A percentile compares a stretch with the other conserved stretches of the same genome.
Evolutionary conservation across 2,797 vertebrate species (phyloP).

Genomic region (Sebastes minor): DNA sequence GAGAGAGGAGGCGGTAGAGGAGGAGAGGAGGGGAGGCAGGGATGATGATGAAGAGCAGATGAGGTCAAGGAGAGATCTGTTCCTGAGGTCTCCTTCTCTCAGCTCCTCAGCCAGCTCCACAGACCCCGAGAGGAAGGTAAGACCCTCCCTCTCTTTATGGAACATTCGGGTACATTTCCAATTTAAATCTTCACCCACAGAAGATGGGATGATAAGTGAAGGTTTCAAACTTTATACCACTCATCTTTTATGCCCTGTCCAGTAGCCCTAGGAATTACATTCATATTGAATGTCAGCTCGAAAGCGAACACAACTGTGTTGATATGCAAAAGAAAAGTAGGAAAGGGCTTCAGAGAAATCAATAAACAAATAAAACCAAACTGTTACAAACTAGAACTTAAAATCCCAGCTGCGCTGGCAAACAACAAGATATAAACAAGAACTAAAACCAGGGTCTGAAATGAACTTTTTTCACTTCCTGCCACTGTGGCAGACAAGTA

Average conservation of each 20-base stretch:
- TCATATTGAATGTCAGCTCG: not conserved
- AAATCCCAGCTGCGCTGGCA: no score
- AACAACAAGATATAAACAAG: no score
- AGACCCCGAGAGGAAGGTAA: constrained; percentile 62
- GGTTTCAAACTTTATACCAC: no score
- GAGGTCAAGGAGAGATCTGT: constrained; percentile 37
- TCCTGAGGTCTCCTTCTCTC: constrained; percentile 51
- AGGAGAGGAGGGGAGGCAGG: not conserved
- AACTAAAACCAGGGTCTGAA: no score
- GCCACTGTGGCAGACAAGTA: no score
- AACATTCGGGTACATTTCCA: not conserved
- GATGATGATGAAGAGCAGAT: constrained; percentile 46
- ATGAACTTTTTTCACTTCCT: no score
- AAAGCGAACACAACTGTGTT: no score
- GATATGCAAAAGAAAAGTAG: no score
- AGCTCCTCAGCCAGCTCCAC: constrained; percentile 64
- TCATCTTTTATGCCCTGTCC: not conserved
- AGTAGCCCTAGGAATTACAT: not conserved
- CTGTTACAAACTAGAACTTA: no score
- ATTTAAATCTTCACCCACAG: not conserved
- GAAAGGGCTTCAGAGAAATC: not conserved
- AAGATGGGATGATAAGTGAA: not conserved
- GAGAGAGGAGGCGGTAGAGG: constrained; percentile 8
- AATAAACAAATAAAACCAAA: not conserved
- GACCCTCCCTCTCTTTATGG: not conserved